phyloP scores from a whole-genome alignment of 2,113 vertebrate species.

The Carlito syrichta region DNA sequence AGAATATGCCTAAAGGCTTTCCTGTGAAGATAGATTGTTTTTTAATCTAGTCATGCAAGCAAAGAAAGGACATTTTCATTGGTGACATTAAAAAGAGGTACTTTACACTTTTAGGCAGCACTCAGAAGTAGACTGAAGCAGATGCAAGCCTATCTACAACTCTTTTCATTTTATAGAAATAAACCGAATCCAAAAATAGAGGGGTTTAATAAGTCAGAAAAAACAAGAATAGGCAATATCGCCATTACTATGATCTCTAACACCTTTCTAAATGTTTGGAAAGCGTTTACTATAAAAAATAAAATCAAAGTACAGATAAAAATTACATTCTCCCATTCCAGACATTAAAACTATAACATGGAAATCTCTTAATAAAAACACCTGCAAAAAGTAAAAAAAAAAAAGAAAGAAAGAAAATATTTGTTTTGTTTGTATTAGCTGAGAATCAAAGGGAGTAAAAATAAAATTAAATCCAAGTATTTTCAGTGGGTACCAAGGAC shows the following conservation, averaged over 20 bases:
- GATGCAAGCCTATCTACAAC: too few relatives aligned
- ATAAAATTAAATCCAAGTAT: not conserved
- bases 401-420: not conserved
- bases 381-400: not conserved
- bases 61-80: not conserved
- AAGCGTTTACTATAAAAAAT: not conserved
- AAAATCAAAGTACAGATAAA: not conserved
- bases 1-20: not conserved
- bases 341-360: not conserved
- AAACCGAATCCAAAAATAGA: not conserved
- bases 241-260: not conserved
- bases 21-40: not conserved
- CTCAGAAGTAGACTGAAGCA: not conserved
- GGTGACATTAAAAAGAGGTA: not conserved
- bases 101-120: not conserved
- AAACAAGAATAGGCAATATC: not conserved
- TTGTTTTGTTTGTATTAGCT: not conserved
- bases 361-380: not conserved
- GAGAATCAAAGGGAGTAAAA: not conserved
- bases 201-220: not conserved
- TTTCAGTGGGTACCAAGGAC: not conserved
- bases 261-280: not conserved
- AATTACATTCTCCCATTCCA: not conserved
- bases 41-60: not conserved
- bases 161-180: not conserved